Base-by-base conservation (phyloP, 2,113 vertebrate species). In the Dipodomys merriami region DNA sequence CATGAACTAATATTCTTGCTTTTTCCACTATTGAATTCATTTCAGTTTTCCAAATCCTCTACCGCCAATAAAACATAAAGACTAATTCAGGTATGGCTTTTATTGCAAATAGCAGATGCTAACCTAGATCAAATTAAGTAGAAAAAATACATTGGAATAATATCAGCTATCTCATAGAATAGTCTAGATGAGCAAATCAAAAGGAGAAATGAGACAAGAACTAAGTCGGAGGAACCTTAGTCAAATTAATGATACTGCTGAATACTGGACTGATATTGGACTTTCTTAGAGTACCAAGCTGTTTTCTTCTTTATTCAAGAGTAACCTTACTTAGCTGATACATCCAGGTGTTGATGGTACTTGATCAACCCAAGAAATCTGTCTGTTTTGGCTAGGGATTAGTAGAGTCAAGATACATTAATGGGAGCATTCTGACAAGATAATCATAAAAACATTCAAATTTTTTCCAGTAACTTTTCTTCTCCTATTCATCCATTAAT, bases 41-140 rank as follows among this genome's bases (percentile, higher is more conserved):
- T 39, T 73, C 25, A 84, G 19, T 64, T 33, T 64, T 73, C 78
- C 7, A 20, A 80, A 19, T 83, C 44, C 6, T 74, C 35, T 25
- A 27, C 35, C 83, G 80, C 62, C 29, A 69, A 6, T 74, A 27
- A 77, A 83, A 72, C 22, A 5, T 25, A 72, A 88, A 44, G 81
- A 13, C 25, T 67, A 13, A 76, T 67, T 89, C 73, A 57, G 29
- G 13, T 19, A 72, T 10, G 4, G 5, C 19, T 65, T 35, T 65
- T 90, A 77, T 7, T 86, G 64, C 62, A 85, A 96, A 79, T n/a
- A 73, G 73, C 8, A 73, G 10, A 80, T 46, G 29, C n/a, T 69
- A 8, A 62, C 46, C 77, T 8, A 60, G 4, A 35, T 6, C 44
- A 78, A 65, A 64, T 74, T 65, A 76, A 80, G 25, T 25, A 86